phyloP scores from a whole-genome alignment of 2,797 vertebrate species.

The Brachyrhaphis roseni region DNA sequence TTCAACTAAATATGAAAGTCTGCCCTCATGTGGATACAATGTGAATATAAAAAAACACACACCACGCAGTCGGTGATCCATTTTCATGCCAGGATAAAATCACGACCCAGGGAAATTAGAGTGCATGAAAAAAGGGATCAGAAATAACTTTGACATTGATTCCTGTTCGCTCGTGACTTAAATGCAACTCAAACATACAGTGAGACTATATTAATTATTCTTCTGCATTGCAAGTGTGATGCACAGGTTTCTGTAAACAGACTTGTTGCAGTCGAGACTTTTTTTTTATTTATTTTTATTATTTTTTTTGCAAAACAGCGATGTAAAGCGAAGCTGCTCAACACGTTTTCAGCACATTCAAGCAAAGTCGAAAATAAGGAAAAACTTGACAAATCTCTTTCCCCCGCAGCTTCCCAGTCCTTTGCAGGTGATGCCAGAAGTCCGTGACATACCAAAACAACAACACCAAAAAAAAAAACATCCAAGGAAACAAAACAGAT shows the following conservation, averaged over 20 bases:
- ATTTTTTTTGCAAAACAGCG: not conserved
- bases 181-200: constrained; percentile 8
- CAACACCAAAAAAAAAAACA: not conserved
- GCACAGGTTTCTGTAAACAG: constrained; percentile 33
- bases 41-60: constrained; percentile 41
- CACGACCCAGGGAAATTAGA: constrained; percentile 52
- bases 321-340: not conserved
- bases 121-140: constrained; percentile 6
- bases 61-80: constrained; percentile 47
- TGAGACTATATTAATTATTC: constrained; percentile 4
- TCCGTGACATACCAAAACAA: not conserved
- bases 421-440: not conserved
- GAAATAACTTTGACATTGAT: constrained; percentile 8
- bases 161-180: not conserved
- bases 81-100: constrained; percentile 58
- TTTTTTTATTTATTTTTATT: too few species aligned
- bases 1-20: constrained; percentile 69
- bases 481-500: not conserved
- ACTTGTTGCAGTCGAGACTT: not conserved
- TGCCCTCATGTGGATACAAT: constrained; percentile 90
- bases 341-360: not conserved
- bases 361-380: not conserved
- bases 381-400: not conserved
- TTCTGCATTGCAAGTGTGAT: constrained; percentile 17
- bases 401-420: not conserved